Base-by-base conservation (phyloP, 2,113 vertebrate genomes). In the Gymnocephalus cernua region DNA sequence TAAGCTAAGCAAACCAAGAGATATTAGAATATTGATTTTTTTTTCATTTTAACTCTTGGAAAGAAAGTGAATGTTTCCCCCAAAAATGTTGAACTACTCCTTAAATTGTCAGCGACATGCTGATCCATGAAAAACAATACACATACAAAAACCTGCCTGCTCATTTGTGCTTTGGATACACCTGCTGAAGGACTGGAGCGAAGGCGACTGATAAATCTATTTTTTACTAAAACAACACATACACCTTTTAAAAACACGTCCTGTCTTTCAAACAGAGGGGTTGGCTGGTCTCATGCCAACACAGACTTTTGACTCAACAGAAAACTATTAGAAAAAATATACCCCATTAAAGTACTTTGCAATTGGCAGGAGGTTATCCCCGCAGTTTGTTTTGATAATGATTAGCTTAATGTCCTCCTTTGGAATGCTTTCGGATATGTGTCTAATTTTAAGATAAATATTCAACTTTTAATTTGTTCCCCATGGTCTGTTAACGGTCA, bases 261-360 rank as follows among this genome's bases (percentile, higher is more conserved):
- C 4, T 7, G 44, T 78, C 54, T 44, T 58, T 82, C 4, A 80
- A 76, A 81, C 71, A 56, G 61, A 41, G 18, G 23, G 9, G 27
- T 62, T 5, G 27, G 35, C 63, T 76, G 65, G 21, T 69, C 53
- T 78, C 69, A 80, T n/a, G 64, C 74, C 77, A 84, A 38, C 11
- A 25, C n/a, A 56, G 53, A 45, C 53, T 25, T 48, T 76, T 54
- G 59, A 73, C 80, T 77, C 41, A 45, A 67, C 23, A 85, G 63
- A 83, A 66, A 86, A 35, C 66, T 51, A 68, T 77, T 25, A 76
- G 51, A 90, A 84, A 90, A 84, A 82, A 81, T 79, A 79, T 0
- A 51, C 61, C 35, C 35, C 51, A 74, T 68, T 84, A 44, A 41
- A 74, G 78, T 53, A 65, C 35, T 83, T 84, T 47, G 58, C 74